Evolutionary conservation across 2,797 vertebrate genomes (phyloP), one percentile per base, ranked within the genome.

Genomic region (Malurus leucopterus): DNA sequence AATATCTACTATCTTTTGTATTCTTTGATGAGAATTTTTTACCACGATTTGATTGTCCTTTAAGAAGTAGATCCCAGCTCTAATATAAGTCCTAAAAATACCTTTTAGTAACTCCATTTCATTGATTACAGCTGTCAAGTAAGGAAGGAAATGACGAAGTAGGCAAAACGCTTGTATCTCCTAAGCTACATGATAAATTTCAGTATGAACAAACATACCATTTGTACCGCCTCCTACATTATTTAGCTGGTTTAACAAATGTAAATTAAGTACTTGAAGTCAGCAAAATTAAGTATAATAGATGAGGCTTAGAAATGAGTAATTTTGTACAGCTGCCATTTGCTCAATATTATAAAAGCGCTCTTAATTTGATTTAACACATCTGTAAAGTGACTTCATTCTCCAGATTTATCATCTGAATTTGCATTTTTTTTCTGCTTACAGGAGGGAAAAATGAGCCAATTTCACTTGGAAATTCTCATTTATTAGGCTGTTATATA

Each of bases 361-460:
- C 58, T 86, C 92, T 93, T 96, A 93, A 93, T 95, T 93, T 92
- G 78, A 92, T 95, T 96, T 96, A 94, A 84, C 83, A 91, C 93
- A 94, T 92, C 93, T 90, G 80, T 92, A 91, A 90, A 93, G 47
- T 88, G 85, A 94, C 84, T 95, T 93, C 73, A 92, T 95, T 94
- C 75, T 83, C 90, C 87, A 92, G 87, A 93, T 94, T 90, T 94
- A 85, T 87, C 88, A 90, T 83, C 86, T 83, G 36, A 77, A 90
- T 91, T 93, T 93, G 76, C 92, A 90, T 92, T 85, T 93, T 92
- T 90, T 91, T 93, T 94, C 57, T 93, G 85, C 90, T 91, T 95
- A 84, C 36, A 6, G 58, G n/a, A 80, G 64, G 34, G 23, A 47
- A 73, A 85, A 91, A 62, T 47, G 41, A 71, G 62, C 62, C 78